Conservation (phyloP, 2,113 vertebrate species). For the Numenius arquata region DNA sequence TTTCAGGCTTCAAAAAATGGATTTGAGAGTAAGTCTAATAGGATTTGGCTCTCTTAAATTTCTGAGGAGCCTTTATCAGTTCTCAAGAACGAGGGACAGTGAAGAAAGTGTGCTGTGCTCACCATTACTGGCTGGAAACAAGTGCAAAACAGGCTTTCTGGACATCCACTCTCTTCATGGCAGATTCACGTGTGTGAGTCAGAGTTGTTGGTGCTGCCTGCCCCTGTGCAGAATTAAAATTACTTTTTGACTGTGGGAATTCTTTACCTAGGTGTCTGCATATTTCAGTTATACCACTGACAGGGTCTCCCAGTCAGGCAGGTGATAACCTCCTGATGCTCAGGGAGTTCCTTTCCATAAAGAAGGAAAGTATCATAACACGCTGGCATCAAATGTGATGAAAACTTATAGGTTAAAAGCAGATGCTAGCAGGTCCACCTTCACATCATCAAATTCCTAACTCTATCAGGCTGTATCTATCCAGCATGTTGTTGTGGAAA, state of each 20-base stretch:
- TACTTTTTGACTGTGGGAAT: neutral
- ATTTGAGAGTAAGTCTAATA: neutral
- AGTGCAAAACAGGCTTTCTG: neutral
- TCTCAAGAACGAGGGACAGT: neutral
- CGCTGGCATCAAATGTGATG: neutral
- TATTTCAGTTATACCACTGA: neutral
- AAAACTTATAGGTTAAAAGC: neutral
- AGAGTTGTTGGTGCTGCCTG: neutral
- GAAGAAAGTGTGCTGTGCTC: neutral
- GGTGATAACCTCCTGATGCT: neutral
- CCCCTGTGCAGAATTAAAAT: neutral
- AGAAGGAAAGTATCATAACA: neutral
- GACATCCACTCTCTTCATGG: neutral
- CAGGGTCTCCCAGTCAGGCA: neutral
- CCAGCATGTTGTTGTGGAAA: accelerated
- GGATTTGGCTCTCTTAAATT: neutral
- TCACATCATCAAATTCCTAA: neutral
- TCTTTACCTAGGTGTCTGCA: neutral
- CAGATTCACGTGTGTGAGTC: neutral
- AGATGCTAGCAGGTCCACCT: neutral
- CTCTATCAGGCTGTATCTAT: neutral
- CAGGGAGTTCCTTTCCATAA: neutral
- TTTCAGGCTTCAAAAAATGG: neutral
- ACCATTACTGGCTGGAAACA: neutral
- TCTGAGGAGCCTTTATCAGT: neutral